Conservation (phyloP, 2,797 vertebrate genomes). For the Myoxocephalus aenaeus region DNA sequence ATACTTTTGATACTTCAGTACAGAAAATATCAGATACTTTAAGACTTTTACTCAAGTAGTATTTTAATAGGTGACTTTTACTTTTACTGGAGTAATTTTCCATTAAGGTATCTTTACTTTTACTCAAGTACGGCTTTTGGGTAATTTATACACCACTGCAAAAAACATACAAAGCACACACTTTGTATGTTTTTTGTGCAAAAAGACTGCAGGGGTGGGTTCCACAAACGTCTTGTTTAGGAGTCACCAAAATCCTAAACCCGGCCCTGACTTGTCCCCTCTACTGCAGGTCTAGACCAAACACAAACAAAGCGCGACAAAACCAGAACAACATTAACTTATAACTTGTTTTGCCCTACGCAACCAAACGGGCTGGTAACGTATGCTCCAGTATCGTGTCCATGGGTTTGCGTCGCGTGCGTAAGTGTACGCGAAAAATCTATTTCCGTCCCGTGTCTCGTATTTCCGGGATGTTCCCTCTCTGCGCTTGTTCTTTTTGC, state of each 20-base stretch:
- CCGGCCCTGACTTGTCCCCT: background rate
- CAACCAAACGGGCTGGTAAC: background rate
- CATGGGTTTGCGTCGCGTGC: background rate
- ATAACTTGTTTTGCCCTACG: background rate
- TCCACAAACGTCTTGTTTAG: too few relatives aligned
- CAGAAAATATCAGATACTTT: too few relatives aligned
- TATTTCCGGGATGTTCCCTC: constrained; percentile 49
- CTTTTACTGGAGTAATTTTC: too few relatives aligned
- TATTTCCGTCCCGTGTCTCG: constrained; percentile 25
- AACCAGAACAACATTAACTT: background rate
- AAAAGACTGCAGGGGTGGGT: background rate
- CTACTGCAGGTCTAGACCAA: background rate
- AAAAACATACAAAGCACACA: too few relatives aligned
- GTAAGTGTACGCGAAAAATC: background rate
- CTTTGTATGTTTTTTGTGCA: background rate
- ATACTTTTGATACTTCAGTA: too few relatives aligned
- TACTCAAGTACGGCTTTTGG: too few relatives aligned
- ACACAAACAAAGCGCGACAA: background rate
- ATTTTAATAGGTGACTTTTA: too few relatives aligned
- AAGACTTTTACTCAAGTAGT: too few relatives aligned
- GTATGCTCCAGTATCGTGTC: background rate
- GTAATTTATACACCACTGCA: too few relatives aligned
- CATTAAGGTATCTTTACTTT: too few relatives aligned
- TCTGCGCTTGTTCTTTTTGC: background rate
- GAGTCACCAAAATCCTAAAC: background rate